Conservation (phyloP, 2,797 vertebrate genomes). For the Cephalopachus bancanus region DNA sequence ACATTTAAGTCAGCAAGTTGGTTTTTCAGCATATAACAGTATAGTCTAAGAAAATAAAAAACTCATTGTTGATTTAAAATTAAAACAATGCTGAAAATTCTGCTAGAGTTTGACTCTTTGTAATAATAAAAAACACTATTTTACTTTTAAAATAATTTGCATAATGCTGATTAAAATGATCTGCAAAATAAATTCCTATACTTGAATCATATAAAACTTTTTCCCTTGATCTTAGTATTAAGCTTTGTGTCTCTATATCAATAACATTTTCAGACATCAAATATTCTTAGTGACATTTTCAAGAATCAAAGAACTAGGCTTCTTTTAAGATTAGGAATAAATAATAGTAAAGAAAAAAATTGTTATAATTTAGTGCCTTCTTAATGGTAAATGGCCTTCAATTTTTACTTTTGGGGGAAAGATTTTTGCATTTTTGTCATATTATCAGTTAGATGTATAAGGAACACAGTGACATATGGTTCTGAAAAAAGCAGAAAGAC, state of each 20-base stretch:
- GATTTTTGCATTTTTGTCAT: background rate
- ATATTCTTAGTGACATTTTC: background rate
- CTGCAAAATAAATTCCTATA: constrained; percentile 41
- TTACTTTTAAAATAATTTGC: constrained; percentile 54
- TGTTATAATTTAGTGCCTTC: background rate
- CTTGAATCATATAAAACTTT: background rate
- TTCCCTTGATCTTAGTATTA: background rate
- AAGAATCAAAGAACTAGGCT: background rate
- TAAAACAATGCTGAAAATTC: constrained; percentile 35
- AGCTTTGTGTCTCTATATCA: constrained; percentile 10
- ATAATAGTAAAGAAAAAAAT: background rate
- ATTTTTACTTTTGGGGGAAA: constrained; percentile 3
- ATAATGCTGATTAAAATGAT: constrained; percentile 33
- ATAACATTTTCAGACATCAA: constrained; percentile 30
- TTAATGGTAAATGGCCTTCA: constrained; percentile 9
- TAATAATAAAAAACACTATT: background rate
- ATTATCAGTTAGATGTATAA: background rate
- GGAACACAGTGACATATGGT: background rate
- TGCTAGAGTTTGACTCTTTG: background rate
- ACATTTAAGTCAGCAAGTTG: constrained; percentile 14
- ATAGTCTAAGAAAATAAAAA: constrained; percentile 38
- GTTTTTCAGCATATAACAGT: constrained; percentile 30
- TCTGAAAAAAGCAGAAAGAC: constrained; percentile 6
- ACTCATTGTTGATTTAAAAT: constrained; percentile 45
- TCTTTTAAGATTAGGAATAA: constrained; percentile 48